These are phyloP conservation scores for Cataglyphis albicans DNA, from an alignment of 2,888 invertebrate species.

Conservation along the genomic window DNA sequence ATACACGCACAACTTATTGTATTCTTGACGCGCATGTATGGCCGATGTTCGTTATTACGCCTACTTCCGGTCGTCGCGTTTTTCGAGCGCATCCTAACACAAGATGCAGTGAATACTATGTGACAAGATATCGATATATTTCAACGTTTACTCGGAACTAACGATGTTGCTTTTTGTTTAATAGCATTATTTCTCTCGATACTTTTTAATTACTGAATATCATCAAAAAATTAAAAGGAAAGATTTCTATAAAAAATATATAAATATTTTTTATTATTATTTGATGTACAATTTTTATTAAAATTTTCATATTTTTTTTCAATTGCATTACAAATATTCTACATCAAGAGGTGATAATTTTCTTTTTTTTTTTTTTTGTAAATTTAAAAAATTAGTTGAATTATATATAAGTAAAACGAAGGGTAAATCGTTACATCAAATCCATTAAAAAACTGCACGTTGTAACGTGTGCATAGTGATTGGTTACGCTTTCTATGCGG, in stretches of 20 bases:
- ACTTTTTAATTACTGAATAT: not conserved
- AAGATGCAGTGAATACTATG: constrained; percentile 6
- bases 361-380: not conserved
- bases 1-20: constrained; percentile 70
- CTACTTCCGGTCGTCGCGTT: constrained; percentile 78
- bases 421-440: not conserved
- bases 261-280: not conserved
- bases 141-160: not conserved
- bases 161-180: not conserved
- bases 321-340: not conserved
- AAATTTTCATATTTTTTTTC: not conserved
- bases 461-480: constrained; percentile 9
- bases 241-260: not conserved
- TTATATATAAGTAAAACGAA: not conserved
- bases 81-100: constrained; percentile 52
- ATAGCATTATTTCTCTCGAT: not conserved
- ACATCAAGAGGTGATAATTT: not conserved
- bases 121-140: not conserved
- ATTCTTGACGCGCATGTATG: constrained; percentile 75
- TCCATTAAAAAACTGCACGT: constrained; percentile 22
- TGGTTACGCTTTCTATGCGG: constrained; percentile 35
- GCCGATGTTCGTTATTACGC: constrained; percentile 80
- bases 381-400: not conserved
- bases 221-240: not conserved
- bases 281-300: not conserved